Percentiles rank a stretch among this genome's conserved stretches.
Evolutionary conservation across 2,113 vertebrate genomes (phyloP).

Genomic region (Sceloporus undulatus): DNA sequence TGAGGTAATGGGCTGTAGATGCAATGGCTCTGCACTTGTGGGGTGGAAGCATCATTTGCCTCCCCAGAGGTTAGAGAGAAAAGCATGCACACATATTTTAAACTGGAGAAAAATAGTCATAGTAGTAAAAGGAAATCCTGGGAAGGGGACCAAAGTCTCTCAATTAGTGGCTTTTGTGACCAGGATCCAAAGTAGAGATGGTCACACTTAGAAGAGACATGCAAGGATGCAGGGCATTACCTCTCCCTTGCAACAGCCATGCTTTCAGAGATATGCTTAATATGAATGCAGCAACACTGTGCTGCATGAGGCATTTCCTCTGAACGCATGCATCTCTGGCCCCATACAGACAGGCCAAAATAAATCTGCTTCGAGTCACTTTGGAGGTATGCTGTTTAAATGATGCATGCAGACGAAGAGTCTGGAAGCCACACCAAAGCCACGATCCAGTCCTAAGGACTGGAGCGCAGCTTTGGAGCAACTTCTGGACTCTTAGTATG

Average conservation of each 20-base stretch:
- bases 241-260: not conserved
- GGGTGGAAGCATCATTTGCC: accelerated
- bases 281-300: no score
- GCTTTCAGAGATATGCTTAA: no score
- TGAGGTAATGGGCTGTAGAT: not conserved
- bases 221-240: not conserved
- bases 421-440: no score
- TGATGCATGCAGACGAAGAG: no score
- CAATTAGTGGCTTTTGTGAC: not conserved
- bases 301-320: not conserved
- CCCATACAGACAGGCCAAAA: no score
- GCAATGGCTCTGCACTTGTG: constrained; percentile 1
- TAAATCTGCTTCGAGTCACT: no score
- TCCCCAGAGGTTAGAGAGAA: not conserved
- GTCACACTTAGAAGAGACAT: not conserved
- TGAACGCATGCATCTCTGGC: not conserved
- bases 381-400: no score
- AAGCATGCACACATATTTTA: not conserved
- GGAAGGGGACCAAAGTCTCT: accelerated
- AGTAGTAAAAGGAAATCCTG: accelerated
- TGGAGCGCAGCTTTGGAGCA: no score
- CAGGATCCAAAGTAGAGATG: not conserved
- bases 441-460: no score
- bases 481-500: no score
- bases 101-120: not conserved